These are phyloP conservation scores for Pygoscelis antarcticus DNA, from an alignment of 2,113 vertebrate genomes.

Conservation along the genomic window DNA sequence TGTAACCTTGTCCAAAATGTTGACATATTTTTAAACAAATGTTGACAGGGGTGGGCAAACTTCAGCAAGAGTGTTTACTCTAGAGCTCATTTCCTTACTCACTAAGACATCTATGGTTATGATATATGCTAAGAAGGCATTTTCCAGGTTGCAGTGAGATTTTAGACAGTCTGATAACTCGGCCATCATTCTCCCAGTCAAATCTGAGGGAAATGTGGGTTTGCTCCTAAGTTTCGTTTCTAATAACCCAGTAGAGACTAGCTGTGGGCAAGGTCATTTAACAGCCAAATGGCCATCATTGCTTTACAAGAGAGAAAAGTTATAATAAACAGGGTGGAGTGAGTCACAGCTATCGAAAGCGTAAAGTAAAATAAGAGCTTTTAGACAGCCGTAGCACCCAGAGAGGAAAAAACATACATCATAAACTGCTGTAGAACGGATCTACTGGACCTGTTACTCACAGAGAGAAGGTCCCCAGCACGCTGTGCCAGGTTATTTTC, in stretches of 20 bases:
- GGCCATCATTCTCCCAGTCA: background rate
- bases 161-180: background rate
- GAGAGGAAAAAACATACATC: background rate
- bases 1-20: slow-evolving; percentile 52
- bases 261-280: slow-evolving; percentile 57
- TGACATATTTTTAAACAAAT: slow-evolving; percentile 48
- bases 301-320: background rate
- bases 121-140: slow-evolving; percentile 32
- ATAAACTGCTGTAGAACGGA: background rate
- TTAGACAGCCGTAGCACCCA: background rate
- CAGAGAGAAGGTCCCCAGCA: background rate
- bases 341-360: background rate
- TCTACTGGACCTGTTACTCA: background rate
- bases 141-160: background rate
- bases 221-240: slow-evolving; percentile 5
- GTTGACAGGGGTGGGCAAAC: slow-evolving; percentile 33
- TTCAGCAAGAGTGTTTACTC: slow-evolving; percentile 23
- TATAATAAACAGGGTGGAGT: background rate
- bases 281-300: background rate
- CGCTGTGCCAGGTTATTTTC: background rate
- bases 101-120: background rate
- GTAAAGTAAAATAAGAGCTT: slow-evolving; percentile 15
- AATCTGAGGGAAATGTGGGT: background rate
- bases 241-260: slow-evolving; percentile 8
- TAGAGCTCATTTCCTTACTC: slow-evolving; percentile 12